Evolutionary conservation across 2,797 vertebrate genomes (phyloP).

Genomic region (Mus minutoides): DNA sequence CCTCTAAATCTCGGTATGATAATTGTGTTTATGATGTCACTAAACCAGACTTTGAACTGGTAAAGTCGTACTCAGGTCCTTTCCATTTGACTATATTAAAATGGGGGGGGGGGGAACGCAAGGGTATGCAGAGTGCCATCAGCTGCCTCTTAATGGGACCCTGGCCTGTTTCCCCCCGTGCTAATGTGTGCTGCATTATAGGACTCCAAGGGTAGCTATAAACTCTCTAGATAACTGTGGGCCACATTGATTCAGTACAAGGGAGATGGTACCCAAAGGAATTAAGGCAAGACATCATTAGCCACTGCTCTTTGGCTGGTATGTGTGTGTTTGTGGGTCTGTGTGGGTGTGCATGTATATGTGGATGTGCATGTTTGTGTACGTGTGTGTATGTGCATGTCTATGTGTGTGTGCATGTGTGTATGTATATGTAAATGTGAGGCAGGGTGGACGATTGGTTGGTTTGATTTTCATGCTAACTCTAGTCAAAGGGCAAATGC

Average conservation of each 20-base stretch:
- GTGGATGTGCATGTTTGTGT: not conserved
- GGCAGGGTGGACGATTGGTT: not conserved
- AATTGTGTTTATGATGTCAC: not conserved
- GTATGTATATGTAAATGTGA: not conserved
- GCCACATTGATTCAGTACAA: not conserved
- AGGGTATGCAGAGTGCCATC: not conserved
- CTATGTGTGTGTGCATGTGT: not conserved
- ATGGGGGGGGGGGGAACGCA: not conserved
- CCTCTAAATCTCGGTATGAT: conserved; percentile 5
- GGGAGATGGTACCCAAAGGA: not conserved
- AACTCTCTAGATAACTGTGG: not conserved
- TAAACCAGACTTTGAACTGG: not conserved
- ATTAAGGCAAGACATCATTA: not conserved
- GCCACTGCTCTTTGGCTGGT: not conserved
- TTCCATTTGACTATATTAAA: not conserved
- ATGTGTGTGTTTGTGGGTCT: not conserved
- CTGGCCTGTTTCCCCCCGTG: fast-evolving
- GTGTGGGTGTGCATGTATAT: not conserved
- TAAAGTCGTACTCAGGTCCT: not conserved
- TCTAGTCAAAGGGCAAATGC: not conserved
- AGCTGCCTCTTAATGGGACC: not conserved
- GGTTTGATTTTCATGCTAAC: not conserved
- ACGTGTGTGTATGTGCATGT: not conserved
- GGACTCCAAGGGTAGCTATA: not conserved
- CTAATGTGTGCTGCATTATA: not conserved